A percentile compares a stretch with the other conserved stretches of the same genome.
These are phyloP conservation scores for Leptinotarsa peninsularis DNA, from an alignment of 2,888 invertebrate genomes.

Conservation along the genomic window DNA sequence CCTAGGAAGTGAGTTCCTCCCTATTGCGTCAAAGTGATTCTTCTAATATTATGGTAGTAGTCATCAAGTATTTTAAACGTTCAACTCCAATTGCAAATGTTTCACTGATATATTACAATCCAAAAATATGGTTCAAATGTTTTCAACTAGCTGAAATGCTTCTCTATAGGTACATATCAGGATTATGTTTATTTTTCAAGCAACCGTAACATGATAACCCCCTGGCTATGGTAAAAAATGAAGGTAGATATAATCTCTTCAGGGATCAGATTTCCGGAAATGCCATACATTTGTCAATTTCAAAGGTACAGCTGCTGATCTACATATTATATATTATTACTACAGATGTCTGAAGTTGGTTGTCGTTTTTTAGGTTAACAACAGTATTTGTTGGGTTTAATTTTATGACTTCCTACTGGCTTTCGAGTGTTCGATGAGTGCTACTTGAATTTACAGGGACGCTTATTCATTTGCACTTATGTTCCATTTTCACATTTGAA, in stretches of 20 bases:
- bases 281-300: not conserved
- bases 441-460: too few species aligned
- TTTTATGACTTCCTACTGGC: not conserved
- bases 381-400: not conserved
- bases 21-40: too few species aligned
- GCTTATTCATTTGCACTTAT: too few species aligned
- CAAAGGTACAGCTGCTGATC: not conserved
- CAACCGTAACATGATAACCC: not conserved
- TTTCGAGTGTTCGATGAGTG: not conserved
- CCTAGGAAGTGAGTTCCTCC: too few species aligned
- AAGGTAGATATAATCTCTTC: not conserved
- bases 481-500: too few species aligned
- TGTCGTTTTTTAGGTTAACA: not conserved
- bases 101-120: too few species aligned
- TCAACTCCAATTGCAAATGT: too few species aligned
- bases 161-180: too few species aligned
- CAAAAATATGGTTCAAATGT: too few species aligned
- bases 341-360: not conserved
- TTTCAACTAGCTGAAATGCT: too few species aligned
- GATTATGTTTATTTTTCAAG: not conserved
- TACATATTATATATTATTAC: not conserved
- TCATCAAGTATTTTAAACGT: too few species aligned
- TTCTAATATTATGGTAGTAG: too few species aligned
- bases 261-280: not conserved
- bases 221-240: not conserved